These are phyloP conservation scores for Myopa tessellatipennis DNA, from an alignment of 2,888 invertebrate species.

Conservation along the genomic window DNA sequence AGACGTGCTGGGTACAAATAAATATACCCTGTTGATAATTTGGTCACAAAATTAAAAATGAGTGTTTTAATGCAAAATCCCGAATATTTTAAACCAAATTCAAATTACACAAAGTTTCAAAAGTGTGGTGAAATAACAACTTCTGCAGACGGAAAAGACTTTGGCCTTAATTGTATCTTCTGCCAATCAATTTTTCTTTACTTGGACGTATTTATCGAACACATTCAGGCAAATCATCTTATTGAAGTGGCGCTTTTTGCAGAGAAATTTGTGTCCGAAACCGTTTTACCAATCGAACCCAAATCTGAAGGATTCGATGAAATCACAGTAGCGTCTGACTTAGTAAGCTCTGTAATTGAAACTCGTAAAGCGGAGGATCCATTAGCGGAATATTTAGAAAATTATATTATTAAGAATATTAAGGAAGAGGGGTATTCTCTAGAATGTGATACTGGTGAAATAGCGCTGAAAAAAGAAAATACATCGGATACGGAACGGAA, in stretches of 20 bases:
- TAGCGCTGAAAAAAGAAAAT: not conserved
- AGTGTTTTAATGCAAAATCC: not conserved
- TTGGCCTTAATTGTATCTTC: slow-evolving; percentile 40
- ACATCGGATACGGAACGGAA: not conserved
- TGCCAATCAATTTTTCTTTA: slow-evolving; percentile 44
- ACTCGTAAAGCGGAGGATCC: not conserved
- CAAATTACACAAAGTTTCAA: not conserved
- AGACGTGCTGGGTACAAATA: not conserved
- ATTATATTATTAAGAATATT: not conserved
- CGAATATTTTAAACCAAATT: not conserved
- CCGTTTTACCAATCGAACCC: not conserved
- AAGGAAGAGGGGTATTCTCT: not conserved
- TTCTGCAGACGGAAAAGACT: not conserved
- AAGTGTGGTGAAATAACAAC: slow-evolving; percentile 20
- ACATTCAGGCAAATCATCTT: slow-evolving; percentile 37
- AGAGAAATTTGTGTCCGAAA: not conserved
- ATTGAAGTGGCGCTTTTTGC: not conserved
- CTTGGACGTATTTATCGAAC: slow-evolving; percentile 44
- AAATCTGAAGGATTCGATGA: slow-evolving; percentile 11
- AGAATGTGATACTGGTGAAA: not conserved
- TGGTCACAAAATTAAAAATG: not conserved
- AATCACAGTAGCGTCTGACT: not conserved
- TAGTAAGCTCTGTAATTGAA: not conserved
- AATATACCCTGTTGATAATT: not conserved
- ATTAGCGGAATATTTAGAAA: not conserved